phyloP scores from a whole-genome alignment of 2,888 invertebrate species.

The Cephus pulcher region DNA sequence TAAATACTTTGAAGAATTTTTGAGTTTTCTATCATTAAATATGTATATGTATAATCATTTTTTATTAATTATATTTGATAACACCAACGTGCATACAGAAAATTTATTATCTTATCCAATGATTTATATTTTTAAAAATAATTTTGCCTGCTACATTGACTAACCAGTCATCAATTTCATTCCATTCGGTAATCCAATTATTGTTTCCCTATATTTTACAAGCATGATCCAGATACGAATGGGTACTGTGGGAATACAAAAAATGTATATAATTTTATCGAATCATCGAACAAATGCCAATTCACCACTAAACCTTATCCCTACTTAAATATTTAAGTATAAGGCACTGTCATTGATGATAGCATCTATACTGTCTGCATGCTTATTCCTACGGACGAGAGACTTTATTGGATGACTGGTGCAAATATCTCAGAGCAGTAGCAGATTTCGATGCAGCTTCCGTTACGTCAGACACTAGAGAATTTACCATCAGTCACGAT shows the following conservation, averaged over 20 bases:
- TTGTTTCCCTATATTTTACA: background rate
- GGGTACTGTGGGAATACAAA: background rate
- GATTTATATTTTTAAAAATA: background rate
- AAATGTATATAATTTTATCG: background rate
- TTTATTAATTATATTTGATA: too few species aligned
- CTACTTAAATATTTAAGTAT: background rate
- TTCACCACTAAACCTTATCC: background rate
- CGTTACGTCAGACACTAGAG: background rate
- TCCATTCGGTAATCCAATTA: background rate
- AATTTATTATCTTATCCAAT: too few species aligned
- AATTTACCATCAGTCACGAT: background rate
- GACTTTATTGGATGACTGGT: background rate
- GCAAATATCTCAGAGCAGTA: background rate
- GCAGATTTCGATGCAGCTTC: background rate
- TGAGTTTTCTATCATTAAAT: background rate
- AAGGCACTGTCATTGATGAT: background rate
- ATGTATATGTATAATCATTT: too few species aligned
- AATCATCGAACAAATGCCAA: background rate
- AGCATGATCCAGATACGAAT: background rate
- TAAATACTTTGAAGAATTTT: background rate
- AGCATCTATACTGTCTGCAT: background rate
- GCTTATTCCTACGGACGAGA: background rate
- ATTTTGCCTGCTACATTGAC: background rate
- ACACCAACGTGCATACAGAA: too few species aligned
- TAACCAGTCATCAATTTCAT: background rate